phyloP scores from a whole-genome alignment of 2,797 vertebrate species.

The Pelochelys cantorii region DNA sequence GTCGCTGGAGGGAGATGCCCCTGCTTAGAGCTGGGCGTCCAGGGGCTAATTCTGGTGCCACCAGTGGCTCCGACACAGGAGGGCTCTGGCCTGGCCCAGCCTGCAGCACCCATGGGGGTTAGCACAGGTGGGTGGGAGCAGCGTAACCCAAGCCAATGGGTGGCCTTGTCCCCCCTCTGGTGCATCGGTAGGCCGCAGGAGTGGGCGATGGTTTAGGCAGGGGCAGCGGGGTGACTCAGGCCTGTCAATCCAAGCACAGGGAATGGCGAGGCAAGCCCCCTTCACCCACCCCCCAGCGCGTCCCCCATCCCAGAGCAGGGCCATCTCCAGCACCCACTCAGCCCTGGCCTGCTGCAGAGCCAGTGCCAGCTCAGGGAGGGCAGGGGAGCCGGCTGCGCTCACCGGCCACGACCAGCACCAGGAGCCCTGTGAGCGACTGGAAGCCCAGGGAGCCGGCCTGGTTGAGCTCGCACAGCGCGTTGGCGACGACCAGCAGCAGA shows the following conservation, averaged over 20 bases:
- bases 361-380: background rate
- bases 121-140: background rate
- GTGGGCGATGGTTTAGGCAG: background rate
- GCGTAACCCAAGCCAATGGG: background rate
- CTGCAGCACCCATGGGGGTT: background rate
- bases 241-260: background rate
- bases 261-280: too few relatives aligned
- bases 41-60: background rate
- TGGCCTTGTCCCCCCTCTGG: too few relatives aligned
- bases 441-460: conserved; percentile 83
- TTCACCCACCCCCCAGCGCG: fast-evolving
- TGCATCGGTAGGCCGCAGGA: background rate
- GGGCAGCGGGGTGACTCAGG: background rate
- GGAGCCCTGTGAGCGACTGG: conserved; percentile 69
- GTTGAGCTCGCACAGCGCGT: conserved; percentile 82
- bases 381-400: background rate
- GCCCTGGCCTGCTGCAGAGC: background rate
- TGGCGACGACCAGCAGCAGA: conserved; percentile 82
- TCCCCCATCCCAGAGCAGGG: fast-evolving
- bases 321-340: background rate
- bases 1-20: background rate
- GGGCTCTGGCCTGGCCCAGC: background rate
- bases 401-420: conserved; percentile 46
- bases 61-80: background rate
- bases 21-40: background rate